Conservation (phyloP, 1,140 invertebrate species). For the Cheumatopsyche charites region DNA sequence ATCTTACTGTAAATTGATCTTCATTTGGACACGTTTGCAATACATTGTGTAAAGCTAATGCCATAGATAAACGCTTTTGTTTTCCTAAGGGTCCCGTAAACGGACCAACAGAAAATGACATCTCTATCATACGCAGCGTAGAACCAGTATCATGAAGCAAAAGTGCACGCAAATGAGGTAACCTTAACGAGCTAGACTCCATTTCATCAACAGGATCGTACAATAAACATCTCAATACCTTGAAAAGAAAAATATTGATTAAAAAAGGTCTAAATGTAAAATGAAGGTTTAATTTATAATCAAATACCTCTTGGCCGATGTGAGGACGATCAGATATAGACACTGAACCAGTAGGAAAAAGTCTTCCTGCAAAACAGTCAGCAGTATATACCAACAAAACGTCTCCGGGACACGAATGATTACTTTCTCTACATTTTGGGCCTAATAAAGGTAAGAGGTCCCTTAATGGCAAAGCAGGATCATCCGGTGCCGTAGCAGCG, state of each 20-base stretch:
- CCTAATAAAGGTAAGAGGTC: conserved; percentile 50
- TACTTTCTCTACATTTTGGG: conserved; percentile 41
- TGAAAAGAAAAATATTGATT: not conserved
- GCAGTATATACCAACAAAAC: conserved; percentile 92
- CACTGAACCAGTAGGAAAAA: conserved; percentile 87
- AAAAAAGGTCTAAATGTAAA: not conserved
- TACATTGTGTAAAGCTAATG: conserved; percentile 53
- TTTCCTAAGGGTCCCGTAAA: conserved; percentile 60
- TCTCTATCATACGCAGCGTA: conserved; percentile 55
- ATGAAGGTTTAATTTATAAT: too few species aligned
- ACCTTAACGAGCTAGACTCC: not conserved
- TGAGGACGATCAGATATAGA: conserved; percentile 70
- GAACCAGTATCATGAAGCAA: conserved; percentile 55
- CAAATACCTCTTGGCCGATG: conserved; percentile 75
- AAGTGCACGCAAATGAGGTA: conserved; percentile 53
- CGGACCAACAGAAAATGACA: conserved; percentile 56
- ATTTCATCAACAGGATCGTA: conserved; percentile 40
- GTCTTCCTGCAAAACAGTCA: conserved; percentile 90
- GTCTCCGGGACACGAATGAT: conserved; percentile 69
- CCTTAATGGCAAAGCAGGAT: conserved; percentile 50
- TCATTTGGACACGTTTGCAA: conserved; percentile 38
- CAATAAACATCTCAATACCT: conserved; percentile 48
- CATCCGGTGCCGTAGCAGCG: conserved; percentile 39
- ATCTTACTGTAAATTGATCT: conserved; percentile 51
- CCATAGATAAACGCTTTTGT: conserved; percentile 57